Evolutionary conservation across 2,888 invertebrate genomes (phyloP), one percentile per base, ranked within the genome.

Genomic region (Drosophila anomelani): DNA sequence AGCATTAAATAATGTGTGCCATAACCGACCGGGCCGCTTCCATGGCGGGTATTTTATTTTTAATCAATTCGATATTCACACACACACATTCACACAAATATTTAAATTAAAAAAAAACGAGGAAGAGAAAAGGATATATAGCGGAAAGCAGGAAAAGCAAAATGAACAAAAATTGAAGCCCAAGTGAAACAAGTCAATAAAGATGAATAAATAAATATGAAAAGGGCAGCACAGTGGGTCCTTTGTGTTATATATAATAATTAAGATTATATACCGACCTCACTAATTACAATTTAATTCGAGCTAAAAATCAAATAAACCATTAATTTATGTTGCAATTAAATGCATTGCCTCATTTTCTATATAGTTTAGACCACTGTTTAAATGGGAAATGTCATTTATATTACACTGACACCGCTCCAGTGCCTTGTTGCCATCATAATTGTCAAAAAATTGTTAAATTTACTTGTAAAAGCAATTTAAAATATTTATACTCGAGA

Each of bases 401-500:
- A 43, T 38, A 43, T 59, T 34, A 59, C 20, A 46, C 43, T 36
- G 23, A 59, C 51, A 38, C 55, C 23, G 36, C 47, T 34, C 43
- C 59, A 46, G 41, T 34, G 47, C 46, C 56, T 44, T 66, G 63
- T 38, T 66, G 58, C 58, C 43, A 10, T 47, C 53, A 17, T 60
- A 59, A 60, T 70, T 59, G 70, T 36, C 32, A 61, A 56, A 44
- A 54, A 71, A 41, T 51, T 66, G 23, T 41, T 57, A 64, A 66
- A 67, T 68, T 46, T 54, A 68, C 70, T 69, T 71, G 61, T 47
- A 72, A 76, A 76, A 76, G 63, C 54, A 57, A 61, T 64, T 77
- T 79, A 43, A 84, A 81, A 86, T 84, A 84, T 79, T 75, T 79
- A 77, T 70, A 61, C 58, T 47, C 62, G 67, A 51, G 72, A 84